phyloP scores from a whole-genome alignment of 2,797 vertebrate species.

The Halcyon smyrnensis region DNA sequence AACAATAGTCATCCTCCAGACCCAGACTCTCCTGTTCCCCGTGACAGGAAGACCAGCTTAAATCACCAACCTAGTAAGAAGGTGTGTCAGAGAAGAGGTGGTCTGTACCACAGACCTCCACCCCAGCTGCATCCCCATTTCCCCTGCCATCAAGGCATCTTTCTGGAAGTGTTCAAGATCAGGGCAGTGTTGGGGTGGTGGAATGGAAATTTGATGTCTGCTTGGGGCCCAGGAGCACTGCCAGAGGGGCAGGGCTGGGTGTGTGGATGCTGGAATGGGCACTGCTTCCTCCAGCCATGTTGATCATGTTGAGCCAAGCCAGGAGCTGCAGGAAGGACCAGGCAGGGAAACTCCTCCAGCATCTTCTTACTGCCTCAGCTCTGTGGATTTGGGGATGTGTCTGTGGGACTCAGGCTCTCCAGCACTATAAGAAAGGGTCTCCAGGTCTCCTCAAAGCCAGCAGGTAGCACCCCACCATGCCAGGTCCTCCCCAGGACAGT shows the following conservation, averaged over 20 bases:
- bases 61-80: neutral
- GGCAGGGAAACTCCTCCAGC: neutral
- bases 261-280: neutral
- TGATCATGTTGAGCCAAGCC: neutral
- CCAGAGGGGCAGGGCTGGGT: neutral
- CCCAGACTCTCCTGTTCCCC: neutral
- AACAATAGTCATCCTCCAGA: neutral
- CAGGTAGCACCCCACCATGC: neutral
- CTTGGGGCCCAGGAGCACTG: neutral
- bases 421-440: neutral
- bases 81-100: neutral
- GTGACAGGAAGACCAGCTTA: neutral
- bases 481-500: neutral
- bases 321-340: neutral
- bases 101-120: neutral
- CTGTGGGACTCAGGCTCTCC: neutral
- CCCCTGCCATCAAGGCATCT: neutral
- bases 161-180: neutral
- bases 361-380: neutral
- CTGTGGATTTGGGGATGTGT: accelerated
- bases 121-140: neutral
- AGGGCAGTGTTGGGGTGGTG: accelerated
- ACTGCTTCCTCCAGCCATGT: neutral
- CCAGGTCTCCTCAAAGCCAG: neutral
- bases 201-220: neutral